A percentile compares a stretch with the other conserved stretches of the same genome.
phyloP scores from a whole-genome alignment of 2,113 vertebrate species.

The Phrynosoma platyrhinos region DNA sequence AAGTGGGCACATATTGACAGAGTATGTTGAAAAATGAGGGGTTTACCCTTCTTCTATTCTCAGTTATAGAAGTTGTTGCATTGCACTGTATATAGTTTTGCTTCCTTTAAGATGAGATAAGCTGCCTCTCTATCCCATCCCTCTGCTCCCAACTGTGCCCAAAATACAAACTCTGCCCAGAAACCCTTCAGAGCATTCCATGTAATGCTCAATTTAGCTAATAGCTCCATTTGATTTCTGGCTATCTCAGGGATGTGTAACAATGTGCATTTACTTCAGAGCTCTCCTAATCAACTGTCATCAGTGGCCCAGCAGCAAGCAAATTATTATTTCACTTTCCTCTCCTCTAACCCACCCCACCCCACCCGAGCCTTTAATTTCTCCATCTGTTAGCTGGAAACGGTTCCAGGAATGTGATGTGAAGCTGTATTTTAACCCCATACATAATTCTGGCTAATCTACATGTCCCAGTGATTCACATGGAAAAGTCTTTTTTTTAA shows the following conservation, averaged over 20 bases:
- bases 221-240: not conserved
- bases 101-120: not conserved
- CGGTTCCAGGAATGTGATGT: constrained; percentile 49
- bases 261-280: constrained; percentile 43
- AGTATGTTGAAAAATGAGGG: not conserved
- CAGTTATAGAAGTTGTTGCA: not conserved
- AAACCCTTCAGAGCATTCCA: not conserved
- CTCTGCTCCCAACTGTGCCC: not conserved
- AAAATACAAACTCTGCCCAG: not conserved
- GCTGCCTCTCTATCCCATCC: not conserved
- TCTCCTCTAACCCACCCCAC: not conserved
- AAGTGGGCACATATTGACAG: not conserved
- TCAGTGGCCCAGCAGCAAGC: constrained; percentile 35
- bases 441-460: not conserved
- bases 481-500: not conserved
- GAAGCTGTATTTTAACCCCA: constrained; percentile 2
- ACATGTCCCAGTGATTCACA: not conserved
- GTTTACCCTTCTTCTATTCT: not conserved
- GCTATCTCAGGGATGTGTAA: not conserved
- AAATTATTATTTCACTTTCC: constrained; percentile 45
- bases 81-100: not conserved
- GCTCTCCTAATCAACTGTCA: constrained; percentile 44
- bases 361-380: constrained; percentile 4
- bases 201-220: not conserved
- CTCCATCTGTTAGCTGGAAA: constrained; percentile 43